Conservation (phyloP, 2,888 invertebrate species). For the Tachina fera region DNA sequence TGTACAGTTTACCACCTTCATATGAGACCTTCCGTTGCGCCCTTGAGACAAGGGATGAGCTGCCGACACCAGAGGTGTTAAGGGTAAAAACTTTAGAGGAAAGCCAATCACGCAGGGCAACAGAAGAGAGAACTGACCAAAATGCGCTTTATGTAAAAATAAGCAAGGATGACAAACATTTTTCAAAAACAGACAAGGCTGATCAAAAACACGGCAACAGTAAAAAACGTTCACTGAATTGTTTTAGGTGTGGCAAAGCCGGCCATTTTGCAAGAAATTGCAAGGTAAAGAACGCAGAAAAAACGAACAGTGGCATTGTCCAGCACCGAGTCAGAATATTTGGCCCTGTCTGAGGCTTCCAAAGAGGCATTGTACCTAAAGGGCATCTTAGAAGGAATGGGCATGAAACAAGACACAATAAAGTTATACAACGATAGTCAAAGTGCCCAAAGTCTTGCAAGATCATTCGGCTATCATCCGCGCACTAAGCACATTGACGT, state of each 20-base stretch:
- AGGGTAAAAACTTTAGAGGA: slow-evolving; percentile 57
- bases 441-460: slow-evolving; percentile 14
- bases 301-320: no score
- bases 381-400: slow-evolving; percentile 7
- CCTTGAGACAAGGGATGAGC: no score
- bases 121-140: slow-evolving; percentile 37
- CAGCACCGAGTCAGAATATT: slow-evolving; percentile 29
- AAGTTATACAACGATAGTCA: not conserved
- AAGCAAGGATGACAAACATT: no score
- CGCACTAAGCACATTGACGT: no score
- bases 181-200: no score
- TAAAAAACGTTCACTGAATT: no score
- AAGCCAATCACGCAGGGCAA: slow-evolving; percentile 42
- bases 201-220: no score
- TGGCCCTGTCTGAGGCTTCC: slow-evolving; percentile 14
- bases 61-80: slow-evolving; percentile 21
- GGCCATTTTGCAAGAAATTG: no score
- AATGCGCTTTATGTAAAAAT: slow-evolving; percentile 32
- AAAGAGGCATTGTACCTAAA: slow-evolving; percentile 29
- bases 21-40: no score
- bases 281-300: no score
- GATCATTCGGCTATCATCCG: no score
- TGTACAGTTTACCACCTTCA: slow-evolving; percentile 10
- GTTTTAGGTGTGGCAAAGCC: no score
- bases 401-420: not conserved